A percentile compares a stretch with the other conserved stretches of the same genome.
Evolutionary conservation across 1,140 invertebrate species (phyloP).

Genomic region (Oryzaephilus surinamensis): DNA sequence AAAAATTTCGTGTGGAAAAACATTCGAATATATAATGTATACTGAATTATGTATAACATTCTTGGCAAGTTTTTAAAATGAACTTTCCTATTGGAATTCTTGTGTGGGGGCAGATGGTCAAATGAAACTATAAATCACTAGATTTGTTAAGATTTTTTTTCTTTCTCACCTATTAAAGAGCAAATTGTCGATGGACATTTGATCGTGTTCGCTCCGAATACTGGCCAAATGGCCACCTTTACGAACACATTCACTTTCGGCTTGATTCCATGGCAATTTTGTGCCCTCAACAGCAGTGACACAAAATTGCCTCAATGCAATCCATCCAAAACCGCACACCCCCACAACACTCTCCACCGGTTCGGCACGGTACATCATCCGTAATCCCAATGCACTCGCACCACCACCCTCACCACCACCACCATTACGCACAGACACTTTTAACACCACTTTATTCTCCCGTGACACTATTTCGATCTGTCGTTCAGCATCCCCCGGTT

Average conservation of each 20-base stretch:
- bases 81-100: no score
- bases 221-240: slow-evolving; percentile 54
- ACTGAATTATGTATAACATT: no score
- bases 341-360: slow-evolving; percentile 43
- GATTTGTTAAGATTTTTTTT: slow-evolving; percentile 4
- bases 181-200: slow-evolving; percentile 47
- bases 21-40: no score
- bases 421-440: slow-evolving; percentile 26
- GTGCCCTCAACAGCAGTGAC: slow-evolving; percentile 46
- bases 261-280: slow-evolving; percentile 48
- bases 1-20: no score
- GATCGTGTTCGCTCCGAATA: slow-evolving; percentile 47
- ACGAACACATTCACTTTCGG: slow-evolving; percentile 49
- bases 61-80: no score
- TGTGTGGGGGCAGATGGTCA: no score
- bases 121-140: no score
- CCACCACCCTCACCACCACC: slow-evolving; percentile 37
- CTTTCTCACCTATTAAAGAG: slow-evolving; percentile 47
- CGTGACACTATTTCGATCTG: slow-evolving; percentile 46
- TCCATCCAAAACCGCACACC: slow-evolving; percentile 53
- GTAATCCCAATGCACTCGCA: slow-evolving; percentile 32
- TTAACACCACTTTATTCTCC: slow-evolving; percentile 41
- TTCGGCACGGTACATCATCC: slow-evolving; percentile 39
- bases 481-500: slow-evolving; percentile 40
- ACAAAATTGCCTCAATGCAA: slow-evolving; percentile 47